Evolutionary conservation across 2,113 vertebrate genomes (phyloP), one percentile per base, ranked within the genome.

Genomic region (Aleadryas rufinucha): DNA sequence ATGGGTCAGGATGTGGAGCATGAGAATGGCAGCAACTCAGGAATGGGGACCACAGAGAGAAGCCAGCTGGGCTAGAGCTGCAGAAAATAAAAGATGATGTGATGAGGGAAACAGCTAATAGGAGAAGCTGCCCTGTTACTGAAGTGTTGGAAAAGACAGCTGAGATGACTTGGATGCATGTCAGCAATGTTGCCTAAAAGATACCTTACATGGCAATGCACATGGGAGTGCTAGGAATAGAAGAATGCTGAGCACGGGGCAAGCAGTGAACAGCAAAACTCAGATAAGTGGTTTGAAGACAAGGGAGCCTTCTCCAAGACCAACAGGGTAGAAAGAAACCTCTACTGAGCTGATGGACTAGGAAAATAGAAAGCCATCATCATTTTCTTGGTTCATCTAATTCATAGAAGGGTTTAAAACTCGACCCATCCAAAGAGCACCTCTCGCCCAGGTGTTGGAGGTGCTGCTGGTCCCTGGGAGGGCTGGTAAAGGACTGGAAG

Each of bases 11-110:
- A 54, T 83, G 69, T 44, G 56, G 56, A 83, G 71, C 79, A 70
- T 47, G 75, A 85, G 88, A 90, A 92, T 0, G 0, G 45, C 54
- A 50, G 59, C 1, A 5, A 11, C 44, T 4, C 71, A 28, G 57
- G 17, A 24, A 90, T 30, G 28, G 65, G 49, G 59, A 85, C 47
- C 2, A 16, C 30, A 30, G 90, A 90, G 77, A 87, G 1, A 20
- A 93, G 71, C 18, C 13, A 41, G 42, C 71, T 77, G n/a, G n/a
- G 45, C n/a, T 7, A 6, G 61, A 75, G 61, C 45, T 90, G 82
- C 75, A 94, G 71, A 86, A 90, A 94, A 92, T 83, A 83, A 93
- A 89, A 75, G 49, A 89, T 90, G 83, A 84, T 76, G 69, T 91
- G 85, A 83, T 86, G 71, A 75, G 56, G 20, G 39, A 90, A 95